Percentiles rank a stretch among this genome's conserved stretches.
These are phyloP conservation scores for Epizoanthus scotinus DNA, from an alignment of 92 coral and sea anemone genomes.

Conservation along the genomic window DNA sequence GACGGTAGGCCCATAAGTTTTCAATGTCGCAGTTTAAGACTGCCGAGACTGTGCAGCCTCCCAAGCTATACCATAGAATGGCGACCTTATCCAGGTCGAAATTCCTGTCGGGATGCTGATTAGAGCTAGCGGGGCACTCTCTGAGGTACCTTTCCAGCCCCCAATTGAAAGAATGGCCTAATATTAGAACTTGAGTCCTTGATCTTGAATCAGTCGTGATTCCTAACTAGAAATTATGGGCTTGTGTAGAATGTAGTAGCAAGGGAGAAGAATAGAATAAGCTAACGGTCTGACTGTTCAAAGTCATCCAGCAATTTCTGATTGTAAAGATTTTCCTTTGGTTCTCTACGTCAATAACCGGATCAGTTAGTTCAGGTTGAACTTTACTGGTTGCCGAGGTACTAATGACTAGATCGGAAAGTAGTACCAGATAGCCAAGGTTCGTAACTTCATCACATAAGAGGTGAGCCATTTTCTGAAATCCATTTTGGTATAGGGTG, in stretches of 20 bases:
- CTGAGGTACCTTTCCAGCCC: not conserved
- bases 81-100: not conserved
- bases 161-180: constrained; percentile 21
- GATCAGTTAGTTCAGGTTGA: too few species aligned
- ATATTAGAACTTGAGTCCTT: not conserved
- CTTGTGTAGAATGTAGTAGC: too few species aligned
- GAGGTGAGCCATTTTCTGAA: not conserved
- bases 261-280: too few species aligned
- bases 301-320: not conserved
- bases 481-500: not conserved
- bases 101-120: not conserved
- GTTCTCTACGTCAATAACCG: too few species aligned
- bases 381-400: too few species aligned
- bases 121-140: too few species aligned
- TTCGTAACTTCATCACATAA: not conserved
- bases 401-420: not conserved
- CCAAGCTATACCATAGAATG: not conserved
- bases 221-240: not conserved
- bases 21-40: not conserved
- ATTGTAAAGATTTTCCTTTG: not conserved
- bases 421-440: not conserved
- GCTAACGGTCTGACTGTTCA: not conserved
- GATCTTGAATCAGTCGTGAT: not conserved
- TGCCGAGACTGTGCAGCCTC: not conserved
- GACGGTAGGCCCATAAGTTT: not conserved